These are phyloP conservation scores for Trichosurus vulpecula DNA, from an alignment of 2,797 vertebrate genomes.

Conservation along the genomic window DNA sequence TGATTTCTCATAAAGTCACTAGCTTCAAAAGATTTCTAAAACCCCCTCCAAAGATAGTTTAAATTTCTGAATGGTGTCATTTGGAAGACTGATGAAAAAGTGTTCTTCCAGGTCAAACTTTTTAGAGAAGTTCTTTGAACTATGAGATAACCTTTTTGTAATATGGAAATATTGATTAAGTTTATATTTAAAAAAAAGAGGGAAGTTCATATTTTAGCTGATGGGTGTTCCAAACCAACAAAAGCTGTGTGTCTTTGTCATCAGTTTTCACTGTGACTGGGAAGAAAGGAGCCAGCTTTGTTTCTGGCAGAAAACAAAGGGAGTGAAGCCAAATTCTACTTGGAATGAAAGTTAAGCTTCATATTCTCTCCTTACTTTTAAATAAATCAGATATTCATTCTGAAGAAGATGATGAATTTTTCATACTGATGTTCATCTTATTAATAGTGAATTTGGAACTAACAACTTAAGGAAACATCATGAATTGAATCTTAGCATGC, in stretches of 20 bases:
- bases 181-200: neutral
- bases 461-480: constrained; percentile 17
- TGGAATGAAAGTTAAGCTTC: neutral
- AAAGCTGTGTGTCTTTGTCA: neutral
- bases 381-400: neutral
- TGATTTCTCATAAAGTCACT: too few relatives aligned
- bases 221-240: neutral
- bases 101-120: constrained; percentile 22
- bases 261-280: neutral
- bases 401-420: neutral
- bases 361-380: neutral
- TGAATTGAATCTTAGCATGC: constrained; percentile 35
- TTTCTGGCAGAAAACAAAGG: neutral
- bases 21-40: constrained; percentile 56
- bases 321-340: neutral
- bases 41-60: neutral
- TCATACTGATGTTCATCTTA: constrained; percentile 10
- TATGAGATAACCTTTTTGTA: constrained; percentile 18
- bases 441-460: constrained; percentile 30
- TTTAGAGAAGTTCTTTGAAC: constrained; percentile 11
- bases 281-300: neutral
- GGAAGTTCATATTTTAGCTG: neutral
- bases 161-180: constrained; percentile 29
- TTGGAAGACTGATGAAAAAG: neutral
- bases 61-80: constrained; percentile 3